Percentiles rank a stretch among this genome's conserved stretches.
phyloP scores from a whole-genome alignment of 2,113 vertebrate species.

The Python bivittatus region DNA sequence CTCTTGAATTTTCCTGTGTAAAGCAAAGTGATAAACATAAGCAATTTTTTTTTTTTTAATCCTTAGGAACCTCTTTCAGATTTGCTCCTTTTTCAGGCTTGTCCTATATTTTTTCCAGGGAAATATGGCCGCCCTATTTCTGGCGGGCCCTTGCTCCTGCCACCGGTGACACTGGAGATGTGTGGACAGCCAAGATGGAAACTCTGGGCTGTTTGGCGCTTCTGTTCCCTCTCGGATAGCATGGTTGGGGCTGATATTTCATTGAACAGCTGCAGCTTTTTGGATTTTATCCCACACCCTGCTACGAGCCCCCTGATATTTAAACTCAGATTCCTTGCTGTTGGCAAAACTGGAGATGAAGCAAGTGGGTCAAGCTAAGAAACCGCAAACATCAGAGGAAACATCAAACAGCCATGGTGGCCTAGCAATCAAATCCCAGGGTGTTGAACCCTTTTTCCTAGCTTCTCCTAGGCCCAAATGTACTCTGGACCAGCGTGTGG shows the following conservation, averaged over 20 bases:
- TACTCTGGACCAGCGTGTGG: neutral
- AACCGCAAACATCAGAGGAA: neutral
- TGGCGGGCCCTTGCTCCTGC: neutral
- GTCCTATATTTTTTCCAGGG: no score
- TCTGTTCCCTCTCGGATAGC: neutral
- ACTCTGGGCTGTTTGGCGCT: neutral
- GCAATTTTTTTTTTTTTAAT: neutral
- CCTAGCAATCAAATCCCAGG: no score
- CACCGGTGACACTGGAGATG: neutral
- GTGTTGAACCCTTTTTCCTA: neutral
- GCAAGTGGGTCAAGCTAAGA: neutral
- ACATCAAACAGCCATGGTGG: no score
- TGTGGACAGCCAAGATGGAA: no score
- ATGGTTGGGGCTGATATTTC: rapidly evolving
- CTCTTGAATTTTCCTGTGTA: neutral
- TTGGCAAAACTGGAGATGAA: neutral
- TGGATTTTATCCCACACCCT: rapidly evolving
- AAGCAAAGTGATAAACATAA: neutral
- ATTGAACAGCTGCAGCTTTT: neutral
- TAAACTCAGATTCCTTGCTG: rapidly evolving
- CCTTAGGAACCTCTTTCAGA: neutral
- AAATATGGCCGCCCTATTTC: neutral
- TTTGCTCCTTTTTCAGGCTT: neutral
- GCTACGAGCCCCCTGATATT: rapidly evolving
- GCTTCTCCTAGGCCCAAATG: neutral